These are phyloP conservation scores for Hepsetus odoe DNA, from an alignment of 2,113 vertebrate genomes.

Conservation along the genomic window DNA sequence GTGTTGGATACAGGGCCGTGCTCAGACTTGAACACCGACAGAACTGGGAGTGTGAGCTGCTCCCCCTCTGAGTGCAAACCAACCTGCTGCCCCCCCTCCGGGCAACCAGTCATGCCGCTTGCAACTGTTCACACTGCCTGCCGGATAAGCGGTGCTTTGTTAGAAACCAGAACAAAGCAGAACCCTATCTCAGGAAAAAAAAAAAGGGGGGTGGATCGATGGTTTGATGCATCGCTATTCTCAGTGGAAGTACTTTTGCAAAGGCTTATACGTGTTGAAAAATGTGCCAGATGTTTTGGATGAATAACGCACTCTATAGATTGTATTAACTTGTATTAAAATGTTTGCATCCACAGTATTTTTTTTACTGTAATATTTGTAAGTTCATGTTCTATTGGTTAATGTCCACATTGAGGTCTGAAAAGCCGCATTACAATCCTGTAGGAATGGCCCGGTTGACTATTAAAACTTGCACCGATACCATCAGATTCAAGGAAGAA, in stretches of 20 bases:
- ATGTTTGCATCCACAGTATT: too few relatives aligned
- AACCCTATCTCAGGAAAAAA: neutral
- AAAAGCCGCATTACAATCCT: too few relatives aligned
- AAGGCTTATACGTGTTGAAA: too few relatives aligned
- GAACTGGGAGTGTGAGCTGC: neutral
- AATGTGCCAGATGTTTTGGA: too few relatives aligned
- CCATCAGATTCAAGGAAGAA: too few relatives aligned
- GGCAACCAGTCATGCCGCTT: conserved; percentile 24
- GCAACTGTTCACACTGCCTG: conserved; percentile 9
- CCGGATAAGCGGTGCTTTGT: neutral
- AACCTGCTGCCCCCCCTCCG: conserved; percentile 10
- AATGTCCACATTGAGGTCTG: too few relatives aligned
- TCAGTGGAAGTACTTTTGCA: neutral
- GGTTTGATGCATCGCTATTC: neutral
- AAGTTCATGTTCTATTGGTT: too few relatives aligned
- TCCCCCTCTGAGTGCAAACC: neutral
- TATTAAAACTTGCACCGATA: too few relatives aligned
- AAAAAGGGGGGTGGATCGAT: neutral
- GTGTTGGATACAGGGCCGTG: conserved; percentile 22
- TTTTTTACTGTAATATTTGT: too few relatives aligned
- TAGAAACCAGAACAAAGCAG: neutral
- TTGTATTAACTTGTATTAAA: too few relatives aligned
- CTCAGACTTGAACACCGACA: conserved; percentile 46
- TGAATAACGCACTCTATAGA: too few relatives aligned
- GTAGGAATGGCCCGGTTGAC: too few relatives aligned